A percentile compares a stretch with the other conserved stretches of the same genome.
Evolutionary conservation across 2,797 vertebrate genomes (phyloP).

Genomic region (Periophthalmus magnuspinnatus): DNA sequence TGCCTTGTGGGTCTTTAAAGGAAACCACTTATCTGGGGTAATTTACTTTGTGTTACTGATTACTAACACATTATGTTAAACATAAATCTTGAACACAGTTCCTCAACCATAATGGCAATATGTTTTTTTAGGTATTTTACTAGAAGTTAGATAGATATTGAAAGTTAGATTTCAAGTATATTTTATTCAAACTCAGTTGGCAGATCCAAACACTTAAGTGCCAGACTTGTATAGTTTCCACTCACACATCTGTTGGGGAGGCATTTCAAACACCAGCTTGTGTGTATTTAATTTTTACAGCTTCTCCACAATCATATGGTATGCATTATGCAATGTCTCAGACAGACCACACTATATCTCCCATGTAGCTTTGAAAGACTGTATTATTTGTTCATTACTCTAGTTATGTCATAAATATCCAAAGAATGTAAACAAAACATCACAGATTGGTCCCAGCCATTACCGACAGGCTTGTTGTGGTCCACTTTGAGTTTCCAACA

Average conservation of each 20-base stretch:
- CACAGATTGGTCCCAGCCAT: slow-evolving; percentile 46
- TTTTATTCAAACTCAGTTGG: background rate
- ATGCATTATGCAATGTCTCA: background rate
- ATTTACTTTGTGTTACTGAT: slow-evolving; percentile 10
- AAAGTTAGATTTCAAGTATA: background rate
- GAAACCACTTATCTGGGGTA: background rate
- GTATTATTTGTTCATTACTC: slow-evolving; percentile 3
- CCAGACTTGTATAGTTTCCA: slow-evolving; percentile 20
- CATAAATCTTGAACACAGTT: background rate
- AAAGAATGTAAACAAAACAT: slow-evolving; percentile 57
- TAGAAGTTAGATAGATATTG: background rate
- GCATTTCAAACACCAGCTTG: slow-evolving; percentile 24
- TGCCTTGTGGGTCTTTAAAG: slow-evolving; percentile 12
- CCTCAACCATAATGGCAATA: background rate
- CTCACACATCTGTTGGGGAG: slow-evolving; percentile 26
- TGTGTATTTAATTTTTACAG: slow-evolving; percentile 6
- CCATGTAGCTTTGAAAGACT: background rate
- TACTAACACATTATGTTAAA: slow-evolving; percentile 4
- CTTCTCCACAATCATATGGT: slow-evolving; percentile 3
- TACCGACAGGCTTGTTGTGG: slow-evolving; percentile 45
- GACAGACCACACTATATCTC: background rate
- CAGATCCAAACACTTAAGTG: background rate
- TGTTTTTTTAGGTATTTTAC: background rate
- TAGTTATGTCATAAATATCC: slow-evolving; percentile 21
- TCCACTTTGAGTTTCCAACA: slow-evolving; percentile 62